Evolutionary conservation across 2,888 invertebrate genomes (phyloP), one percentile per base, ranked within the genome.

Genomic region (Ennomos erosarius): DNA sequence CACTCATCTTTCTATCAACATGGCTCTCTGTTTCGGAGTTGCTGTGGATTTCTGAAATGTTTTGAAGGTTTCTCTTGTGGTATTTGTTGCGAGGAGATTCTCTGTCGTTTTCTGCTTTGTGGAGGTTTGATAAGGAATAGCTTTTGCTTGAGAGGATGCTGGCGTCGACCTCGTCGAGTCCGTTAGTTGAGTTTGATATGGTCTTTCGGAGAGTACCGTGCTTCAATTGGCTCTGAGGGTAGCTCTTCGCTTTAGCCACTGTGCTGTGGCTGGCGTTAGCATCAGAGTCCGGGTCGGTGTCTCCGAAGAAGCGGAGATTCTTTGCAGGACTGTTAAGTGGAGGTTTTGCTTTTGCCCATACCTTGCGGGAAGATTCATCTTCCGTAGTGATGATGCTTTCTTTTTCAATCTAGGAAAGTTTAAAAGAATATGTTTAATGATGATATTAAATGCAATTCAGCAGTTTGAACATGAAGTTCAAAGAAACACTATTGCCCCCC

Each of bases 291-390:
- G 94, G 93, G 78, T 97, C 97, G 9, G 97, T 97, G 84, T 97
- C 97, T 13, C 97, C 97, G 84, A 97, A 97, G 92, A 97, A 97
- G 49, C 97, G 94, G 10, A 97, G 93, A 86, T 94, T 96, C 82
- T 96, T 96, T 35, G 93, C 93, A 9, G 94, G 93, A 1, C 89
- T 88, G 60, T 81, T 87, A 5, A 86, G 70, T 0, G 86, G 82
- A 37, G 86, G 86, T 1, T 75, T 65, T 4, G 81, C 67, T 56
- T 88, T 87, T 0, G 82, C 72, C 74, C 91, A 91, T 11, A 78
- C 64, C 56, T 91, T 87, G 50, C 90, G 79, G 10, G 85, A 78
- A 12, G 88, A 78, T 56, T 94, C 94, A 62, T 94, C 94, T 78
- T 95, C 94, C 49, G 94, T 93, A 35, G 94, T 93, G 57, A 93